Conservation (phyloP, 2,113 vertebrate species). For the Oryzias celebensis region DNA sequence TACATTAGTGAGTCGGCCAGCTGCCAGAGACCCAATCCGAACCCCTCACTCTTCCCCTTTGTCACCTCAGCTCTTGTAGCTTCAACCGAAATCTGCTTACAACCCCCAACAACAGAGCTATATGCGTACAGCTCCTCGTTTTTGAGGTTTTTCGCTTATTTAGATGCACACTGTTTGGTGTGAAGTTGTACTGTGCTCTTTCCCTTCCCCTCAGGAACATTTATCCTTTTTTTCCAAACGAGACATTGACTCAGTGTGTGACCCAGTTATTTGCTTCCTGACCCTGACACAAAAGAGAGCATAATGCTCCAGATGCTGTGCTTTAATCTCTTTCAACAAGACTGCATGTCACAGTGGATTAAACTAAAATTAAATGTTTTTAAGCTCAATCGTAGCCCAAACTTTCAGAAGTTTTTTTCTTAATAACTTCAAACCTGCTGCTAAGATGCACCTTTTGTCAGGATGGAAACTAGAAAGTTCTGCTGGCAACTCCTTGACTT, state of each 20-base stretch:
- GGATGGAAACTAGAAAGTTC: no score
- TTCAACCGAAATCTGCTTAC: slow-evolving; percentile 14
- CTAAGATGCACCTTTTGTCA: no score
- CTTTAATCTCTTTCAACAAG: slow-evolving; percentile 24
- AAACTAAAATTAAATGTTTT: background rate
- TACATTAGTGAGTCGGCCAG: slow-evolving; percentile 92
- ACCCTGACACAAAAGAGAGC: slow-evolving; percentile 40
- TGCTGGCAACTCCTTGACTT: no score
- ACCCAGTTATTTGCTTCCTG: slow-evolving; percentile 58
- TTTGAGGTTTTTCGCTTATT: no score
- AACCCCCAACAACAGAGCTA: slow-evolving; percentile 13
- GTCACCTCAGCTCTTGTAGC: slow-evolving; percentile 18
- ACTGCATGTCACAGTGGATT: slow-evolving; percentile 4
- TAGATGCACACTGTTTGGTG: slow-evolving; percentile 3
- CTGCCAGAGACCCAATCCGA: slow-evolving; percentile 35
- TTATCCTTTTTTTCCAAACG: slow-evolving; percentile 43
- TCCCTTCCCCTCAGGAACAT: slow-evolving; percentile 26
- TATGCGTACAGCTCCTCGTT: no score
- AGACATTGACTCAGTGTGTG: slow-evolving; percentile 62
- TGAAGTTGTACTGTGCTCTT: background rate
- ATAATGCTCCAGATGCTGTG: slow-evolving; percentile 43
- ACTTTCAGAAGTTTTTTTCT: no score
- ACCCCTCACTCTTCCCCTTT: slow-evolving; percentile 36
- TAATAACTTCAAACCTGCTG: no score
- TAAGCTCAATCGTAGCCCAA: no score